Evolutionary conservation across 2,888 invertebrate species (phyloP).

Genomic region (Drosophila aldrichi): DNA sequence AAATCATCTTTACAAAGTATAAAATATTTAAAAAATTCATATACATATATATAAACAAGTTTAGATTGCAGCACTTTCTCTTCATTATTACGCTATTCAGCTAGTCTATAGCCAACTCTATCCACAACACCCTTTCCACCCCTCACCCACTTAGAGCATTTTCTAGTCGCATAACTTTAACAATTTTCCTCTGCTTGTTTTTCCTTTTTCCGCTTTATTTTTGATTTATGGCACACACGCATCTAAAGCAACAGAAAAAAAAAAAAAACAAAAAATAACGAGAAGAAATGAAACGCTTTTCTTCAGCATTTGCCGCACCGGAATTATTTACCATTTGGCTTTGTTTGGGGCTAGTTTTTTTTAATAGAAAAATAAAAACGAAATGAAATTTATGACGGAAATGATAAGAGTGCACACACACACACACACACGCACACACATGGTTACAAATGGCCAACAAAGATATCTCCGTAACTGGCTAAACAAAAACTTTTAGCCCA

Average conservation of each 20-base stretch:
- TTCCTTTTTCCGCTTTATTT: slow-evolving; percentile 33
- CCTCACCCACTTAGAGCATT: slow-evolving; percentile 21
- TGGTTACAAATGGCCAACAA: slow-evolving; percentile 35
- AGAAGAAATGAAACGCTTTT: slow-evolving; percentile 26
- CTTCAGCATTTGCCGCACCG: slow-evolving; percentile 26
- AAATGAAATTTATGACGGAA: slow-evolving; percentile 85
- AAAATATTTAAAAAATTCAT: too few relatives aligned
- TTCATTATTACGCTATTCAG: background rate
- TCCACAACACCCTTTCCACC: background rate
- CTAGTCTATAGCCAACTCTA: background rate
- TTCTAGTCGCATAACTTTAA: slow-evolving; percentile 4
- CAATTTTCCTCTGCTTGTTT: slow-evolving; percentile 43
- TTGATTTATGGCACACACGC: slow-evolving; percentile 69
- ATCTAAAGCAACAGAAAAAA: slow-evolving; percentile 16
- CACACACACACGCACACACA: slow-evolving; percentile 18
- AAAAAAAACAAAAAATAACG: background rate
- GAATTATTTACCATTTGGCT: slow-evolving; percentile 34
- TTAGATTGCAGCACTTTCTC: too few relatives aligned
- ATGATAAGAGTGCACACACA: slow-evolving; percentile 79
- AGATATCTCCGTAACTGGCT: slow-evolving; percentile 64
- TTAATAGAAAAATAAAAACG: slow-evolving; percentile 84
- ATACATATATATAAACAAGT: too few relatives aligned
- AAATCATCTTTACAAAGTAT: too few relatives aligned
- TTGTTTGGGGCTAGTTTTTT: slow-evolving; percentile 71
- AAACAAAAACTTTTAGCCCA: slow-evolving; percentile 51